Percentiles rank a stretch among this genome's conserved stretches.
Conservation (phyloP, 2,797 vertebrate species). For the Phataginus tetradactyla region DNA sequence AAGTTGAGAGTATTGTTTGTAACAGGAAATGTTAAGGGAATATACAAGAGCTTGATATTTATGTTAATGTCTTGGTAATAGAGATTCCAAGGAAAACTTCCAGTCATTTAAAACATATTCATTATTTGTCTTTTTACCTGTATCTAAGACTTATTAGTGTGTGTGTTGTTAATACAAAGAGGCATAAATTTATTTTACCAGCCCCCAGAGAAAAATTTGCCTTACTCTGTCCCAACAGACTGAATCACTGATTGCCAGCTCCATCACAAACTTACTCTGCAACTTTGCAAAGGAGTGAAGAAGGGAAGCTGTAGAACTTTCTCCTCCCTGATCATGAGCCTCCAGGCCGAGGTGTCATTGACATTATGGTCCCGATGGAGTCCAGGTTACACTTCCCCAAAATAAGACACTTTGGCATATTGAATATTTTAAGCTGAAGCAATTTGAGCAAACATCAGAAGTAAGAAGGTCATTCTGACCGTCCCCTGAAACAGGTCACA, state of each 20-base stretch:
- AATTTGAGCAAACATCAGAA: neutral
- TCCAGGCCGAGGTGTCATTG: neutral
- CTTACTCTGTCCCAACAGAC: neutral
- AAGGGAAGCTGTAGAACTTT: neutral
- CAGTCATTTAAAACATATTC: conserved; percentile 21
- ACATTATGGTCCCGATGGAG: neutral
- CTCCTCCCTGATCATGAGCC: neutral
- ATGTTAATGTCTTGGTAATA: conserved; percentile 26
- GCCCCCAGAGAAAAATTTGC: neutral
- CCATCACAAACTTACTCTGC: neutral
- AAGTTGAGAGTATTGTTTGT: conserved; percentile 20
- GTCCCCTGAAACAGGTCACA: neutral
- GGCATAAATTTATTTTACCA: neutral
- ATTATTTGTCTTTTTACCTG: neutral
- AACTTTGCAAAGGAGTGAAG: neutral
- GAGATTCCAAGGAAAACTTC: neutral
- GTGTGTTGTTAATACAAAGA: neutral
- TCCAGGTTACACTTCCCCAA: neutral
- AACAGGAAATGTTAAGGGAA: neutral
- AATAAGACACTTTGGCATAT: neutral
- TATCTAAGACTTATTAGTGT: neutral
- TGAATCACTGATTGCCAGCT: neutral
- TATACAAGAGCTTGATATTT: conserved; percentile 41
- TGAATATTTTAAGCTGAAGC: neutral
- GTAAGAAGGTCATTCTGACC: neutral